A percentile compares a stretch with the other conserved stretches of the same genome.
Evolutionary conservation across 53 echinoderm and acorn worm species (phyloP).

Genomic region (Crossaster papposus): DNA sequence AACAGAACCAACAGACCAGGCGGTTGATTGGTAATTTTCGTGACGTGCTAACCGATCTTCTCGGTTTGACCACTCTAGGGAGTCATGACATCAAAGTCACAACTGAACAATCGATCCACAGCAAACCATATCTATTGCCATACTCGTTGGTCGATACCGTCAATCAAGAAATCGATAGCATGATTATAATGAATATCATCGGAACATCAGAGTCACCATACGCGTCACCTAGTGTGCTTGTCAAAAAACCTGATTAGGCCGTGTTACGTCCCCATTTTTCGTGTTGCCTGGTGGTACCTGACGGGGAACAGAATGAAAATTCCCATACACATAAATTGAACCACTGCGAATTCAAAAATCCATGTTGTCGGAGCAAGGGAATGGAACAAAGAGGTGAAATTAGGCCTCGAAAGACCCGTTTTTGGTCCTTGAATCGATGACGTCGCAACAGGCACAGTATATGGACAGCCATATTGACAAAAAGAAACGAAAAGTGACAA

Average conservation of each 20-base stretch:
- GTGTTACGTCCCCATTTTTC: too few relatives aligned
- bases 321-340: too few relatives aligned
- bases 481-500: too few relatives aligned
- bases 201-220: constrained; percentile 44
- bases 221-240: constrained; percentile 47
- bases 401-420: too few relatives aligned
- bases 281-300: too few relatives aligned
- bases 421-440: too few relatives aligned
- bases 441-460: too few relatives aligned
- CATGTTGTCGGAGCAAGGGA: too few relatives aligned
- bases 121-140: constrained; percentile 42
- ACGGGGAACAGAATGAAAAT: too few relatives aligned
- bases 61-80: constrained; percentile 18
- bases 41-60: constrained; percentile 45
- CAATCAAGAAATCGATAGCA: not conserved
- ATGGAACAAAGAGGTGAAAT: too few relatives aligned
- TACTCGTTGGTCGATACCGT: not conserved
- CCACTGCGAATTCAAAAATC: too few relatives aligned
- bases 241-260: constrained; percentile 34
- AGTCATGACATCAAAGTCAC: constrained; percentile 20
- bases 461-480: too few relatives aligned
- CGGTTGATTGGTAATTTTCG: not conserved
- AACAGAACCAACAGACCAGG: not conserved
- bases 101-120: not conserved
- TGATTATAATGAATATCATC: constrained; percentile 43